Evolutionary conservation across 2,888 invertebrate genomes (phyloP), one percentile per base, ranked within the genome.

Genomic region (Epinotia brunnichana): DNA sequence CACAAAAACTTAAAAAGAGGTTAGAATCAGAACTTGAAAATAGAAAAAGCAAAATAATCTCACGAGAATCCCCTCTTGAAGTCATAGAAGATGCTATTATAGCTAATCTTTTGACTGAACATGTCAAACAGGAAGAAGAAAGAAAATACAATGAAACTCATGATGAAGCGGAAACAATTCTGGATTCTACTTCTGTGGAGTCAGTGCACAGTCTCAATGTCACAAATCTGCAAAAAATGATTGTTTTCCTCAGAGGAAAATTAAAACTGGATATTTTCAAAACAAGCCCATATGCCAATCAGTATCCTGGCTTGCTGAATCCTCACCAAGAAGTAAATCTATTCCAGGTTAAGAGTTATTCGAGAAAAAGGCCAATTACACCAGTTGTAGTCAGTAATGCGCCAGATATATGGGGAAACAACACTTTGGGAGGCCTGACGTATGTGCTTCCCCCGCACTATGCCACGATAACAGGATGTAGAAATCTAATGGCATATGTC

Each of bases 361-460:
- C 90, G 10, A 88, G 79, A 70, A 87, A 84, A 68, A 72, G 78
- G 5, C 67, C 71, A 24, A 69, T 74, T 2, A 77, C 79, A 17
- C 74, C 76, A 61, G 76, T 81, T 66, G 73, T 73, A n/a, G 10
- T 81, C 13, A 62, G 74, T 24, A 61, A 76, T 1, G 24, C 66
- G 21, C 87, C 87, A 24, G 85, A 87, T 76, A 80, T 91, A 70
- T 91, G 90, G 90, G 90, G 90, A 7, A 78, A 74, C 15, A 78
- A 77, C 29, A 56, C 61, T 35, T 76, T 84, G 70, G 72, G 73
- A 21, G 63, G 67, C 1, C 62, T 78, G 39, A 78, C 78, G 15
- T 85, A 84, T 84, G 84, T 90, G 3, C 74, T 91, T 0, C 91
- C 91, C 19, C 90, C 91, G 13, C 83, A 89, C 73, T 87, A 87